Conservation (phyloP, 1,140 invertebrate species). For the Heliconius eleuchia region DNA sequence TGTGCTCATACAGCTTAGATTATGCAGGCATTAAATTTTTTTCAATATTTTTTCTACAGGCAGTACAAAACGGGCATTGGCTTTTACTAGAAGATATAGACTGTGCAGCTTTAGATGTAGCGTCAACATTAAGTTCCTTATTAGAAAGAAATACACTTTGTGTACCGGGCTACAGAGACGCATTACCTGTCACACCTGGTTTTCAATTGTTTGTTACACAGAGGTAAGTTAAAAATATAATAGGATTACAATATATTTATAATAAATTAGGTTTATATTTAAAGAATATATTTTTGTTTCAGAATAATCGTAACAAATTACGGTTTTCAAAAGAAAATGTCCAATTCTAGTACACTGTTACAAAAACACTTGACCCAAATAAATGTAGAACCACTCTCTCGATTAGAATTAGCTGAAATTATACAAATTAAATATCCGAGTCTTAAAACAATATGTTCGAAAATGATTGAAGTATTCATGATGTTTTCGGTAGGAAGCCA, state of each 20-base stretch:
- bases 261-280: not conserved
- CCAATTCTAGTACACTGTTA: conserved; percentile 84
- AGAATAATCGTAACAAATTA: conserved; percentile 83
- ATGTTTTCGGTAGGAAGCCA: conserved; percentile 89
- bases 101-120: conserved; percentile 94
- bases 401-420: conserved; percentile 86
- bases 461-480: conserved; percentile 92
- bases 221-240: conserved; percentile 80
- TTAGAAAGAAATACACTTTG: conserved; percentile 92
- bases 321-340: conserved; percentile 85
- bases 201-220: conserved; percentile 97
- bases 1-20: too few relatives aligned
- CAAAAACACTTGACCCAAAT: conserved; percentile 92
- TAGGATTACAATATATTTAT: not conserved
- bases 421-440: conserved; percentile 87
- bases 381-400: conserved; percentile 89
- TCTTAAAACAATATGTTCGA: conserved; percentile 87
- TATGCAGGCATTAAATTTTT: too few relatives aligned
- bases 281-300: conserved; percentile 41
- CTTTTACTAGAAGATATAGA: conserved; percentile 98
- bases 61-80: conserved; percentile 94
- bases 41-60: conserved; percentile 76
- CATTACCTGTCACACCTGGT: conserved; percentile 87
- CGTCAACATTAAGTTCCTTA: conserved; percentile 92
- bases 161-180: conserved; percentile 93